phyloP scores from a whole-genome alignment of 2,113 vertebrate genomes.

The Prionailurus bengalensis region DNA sequence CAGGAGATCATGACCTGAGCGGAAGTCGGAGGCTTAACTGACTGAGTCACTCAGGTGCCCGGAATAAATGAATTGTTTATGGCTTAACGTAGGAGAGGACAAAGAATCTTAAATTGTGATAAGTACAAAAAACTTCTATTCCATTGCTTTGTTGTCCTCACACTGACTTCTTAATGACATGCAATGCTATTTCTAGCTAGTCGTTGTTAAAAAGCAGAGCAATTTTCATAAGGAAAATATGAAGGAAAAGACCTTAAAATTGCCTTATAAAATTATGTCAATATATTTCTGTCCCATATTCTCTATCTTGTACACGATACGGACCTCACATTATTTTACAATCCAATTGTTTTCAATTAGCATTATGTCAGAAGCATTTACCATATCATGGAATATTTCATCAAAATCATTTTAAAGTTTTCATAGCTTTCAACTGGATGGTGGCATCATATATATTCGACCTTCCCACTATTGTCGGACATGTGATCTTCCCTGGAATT shows the following conservation, averaged over 20 bases:
- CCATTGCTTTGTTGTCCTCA: neutral
- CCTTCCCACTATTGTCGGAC: neutral
- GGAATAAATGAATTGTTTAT: neutral
- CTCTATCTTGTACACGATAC: neutral
- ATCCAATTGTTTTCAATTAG: neutral
- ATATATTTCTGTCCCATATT: neutral
- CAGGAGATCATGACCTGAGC: too few species aligned
- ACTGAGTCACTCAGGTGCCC: too few species aligned
- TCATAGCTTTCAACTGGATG: neutral
- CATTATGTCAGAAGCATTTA: neutral
- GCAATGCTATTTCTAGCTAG: neutral
- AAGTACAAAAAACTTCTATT: neutral
- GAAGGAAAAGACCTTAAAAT: neutral
- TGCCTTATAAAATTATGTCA: neutral
- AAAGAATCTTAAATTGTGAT: neutral
- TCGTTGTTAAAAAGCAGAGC: neutral
- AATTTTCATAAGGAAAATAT: neutral
- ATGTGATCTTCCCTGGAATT: neutral
- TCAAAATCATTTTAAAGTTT: neutral
- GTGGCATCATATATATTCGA: neutral
- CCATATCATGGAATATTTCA: neutral
- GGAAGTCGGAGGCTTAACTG: too few species aligned
- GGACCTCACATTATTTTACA: neutral
- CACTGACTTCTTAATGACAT: neutral
- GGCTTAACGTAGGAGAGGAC: neutral